Evolutionary conservation across 2,888 invertebrate genomes (phyloP).

Genomic region (Seira ritae): DNA sequence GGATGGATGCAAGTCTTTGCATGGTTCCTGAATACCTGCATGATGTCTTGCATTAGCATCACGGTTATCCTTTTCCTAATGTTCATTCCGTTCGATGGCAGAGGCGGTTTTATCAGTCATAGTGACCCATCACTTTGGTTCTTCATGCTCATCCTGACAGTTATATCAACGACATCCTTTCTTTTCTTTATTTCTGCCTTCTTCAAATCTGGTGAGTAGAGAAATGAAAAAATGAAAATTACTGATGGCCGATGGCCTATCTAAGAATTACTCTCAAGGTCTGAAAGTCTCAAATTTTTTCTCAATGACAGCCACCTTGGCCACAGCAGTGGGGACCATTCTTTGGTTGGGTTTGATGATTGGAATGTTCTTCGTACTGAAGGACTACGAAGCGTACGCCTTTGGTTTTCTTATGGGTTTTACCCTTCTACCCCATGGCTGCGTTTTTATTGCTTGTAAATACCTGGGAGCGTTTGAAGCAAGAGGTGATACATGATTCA

Average conservation of each 20-base stretch:
- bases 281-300: too few relatives aligned
- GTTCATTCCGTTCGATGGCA: constrained; percentile 69
- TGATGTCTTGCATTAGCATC: background rate
- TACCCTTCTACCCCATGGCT: constrained; percentile 74
- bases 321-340: constrained; percentile 73
- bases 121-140: constrained; percentile 73
- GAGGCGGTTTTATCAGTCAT: constrained; percentile 41
- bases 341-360: constrained; percentile 73
- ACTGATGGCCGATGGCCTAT: too few relatives aligned
- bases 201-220: constrained; percentile 76
- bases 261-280: too few relatives aligned
- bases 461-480: constrained; percentile 73
- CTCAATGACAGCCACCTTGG: constrained; percentile 74
- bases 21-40: constrained; percentile 77
- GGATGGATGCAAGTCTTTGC: constrained; percentile 79
- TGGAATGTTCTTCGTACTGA: constrained; percentile 62
- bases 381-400: constrained; percentile 55
- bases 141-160: constrained; percentile 76
- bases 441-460: constrained; percentile 71
- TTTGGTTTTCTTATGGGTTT: constrained; percentile 67
- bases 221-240: too few relatives aligned
- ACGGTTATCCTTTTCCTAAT: background rate
- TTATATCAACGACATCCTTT: constrained; percentile 75
- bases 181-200: constrained; percentile 76
- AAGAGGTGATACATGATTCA: constrained; percentile 64